Evolutionary conservation across 2,888 invertebrate genomes (phyloP), one percentile per base, ranked within the genome.

Genomic region (Parnassius mnemosyne): DNA sequence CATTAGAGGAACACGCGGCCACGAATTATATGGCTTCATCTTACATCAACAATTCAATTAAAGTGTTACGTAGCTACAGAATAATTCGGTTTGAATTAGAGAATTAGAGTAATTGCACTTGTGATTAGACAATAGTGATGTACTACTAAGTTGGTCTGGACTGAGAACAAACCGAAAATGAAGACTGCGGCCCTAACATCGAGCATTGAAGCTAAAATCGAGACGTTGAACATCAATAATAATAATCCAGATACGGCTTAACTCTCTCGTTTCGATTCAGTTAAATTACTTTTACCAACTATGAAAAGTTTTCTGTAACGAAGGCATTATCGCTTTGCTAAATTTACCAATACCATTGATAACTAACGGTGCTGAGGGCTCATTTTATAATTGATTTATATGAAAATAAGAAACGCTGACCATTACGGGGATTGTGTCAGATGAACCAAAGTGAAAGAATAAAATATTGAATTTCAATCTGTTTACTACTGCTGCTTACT

Each of bases 31-130:
- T 34, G 34, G 51, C 58, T 58, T 20, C 59, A 49, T 61, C 67
- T 74, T 75, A 76, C 72, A 74, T 80, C 83, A 84, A 83, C 85
- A 84, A 84, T 87, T 86, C 86, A 89, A 88, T 87, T 89, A 87
- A 85, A 84, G 79, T 82, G 84, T 84, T 87, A 83, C 85, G 80
- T 83, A 69, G 77, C 71, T 57, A 63, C 77, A 78, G 77, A 80
- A 83, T 85, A 85, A 87, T 87, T 85, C 81, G 71, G 79, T 75
- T 80, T 79, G 86, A 87, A 89, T 89, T 87, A 85, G 87, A 88
- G 87, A 87, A 89, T 89, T 87, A 85, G 87, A 88, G 87, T 89
- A 88, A 89, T 87, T 86, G 88, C 79, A 77, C 78, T 81, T 79
- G 82, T 85, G 84, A 87, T 88, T 85, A 85, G 58, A 51, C 41